Conservation (phyloP, 2,888 invertebrate species). For the Pegoplata infirma region DNA sequence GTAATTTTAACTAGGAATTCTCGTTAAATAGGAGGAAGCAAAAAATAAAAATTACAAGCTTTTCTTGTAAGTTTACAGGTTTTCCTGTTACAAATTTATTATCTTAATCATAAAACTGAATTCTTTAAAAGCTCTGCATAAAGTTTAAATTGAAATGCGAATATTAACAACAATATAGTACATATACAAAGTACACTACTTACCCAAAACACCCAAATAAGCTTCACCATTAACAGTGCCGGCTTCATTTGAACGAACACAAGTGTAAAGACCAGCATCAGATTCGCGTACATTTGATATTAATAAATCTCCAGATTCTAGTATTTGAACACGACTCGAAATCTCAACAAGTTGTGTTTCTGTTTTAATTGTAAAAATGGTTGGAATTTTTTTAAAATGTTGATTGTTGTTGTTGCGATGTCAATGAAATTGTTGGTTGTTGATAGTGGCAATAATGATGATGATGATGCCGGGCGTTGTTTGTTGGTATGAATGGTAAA, state of each 20-base stretch:
- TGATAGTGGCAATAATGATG: too few relatives aligned
- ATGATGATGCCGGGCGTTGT: background rate
- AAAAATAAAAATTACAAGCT: too few relatives aligned
- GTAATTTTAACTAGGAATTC: too few relatives aligned
- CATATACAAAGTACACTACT: conserved; percentile 88
- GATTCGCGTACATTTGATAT: conserved; percentile 90
- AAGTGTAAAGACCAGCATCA: conserved; percentile 94
- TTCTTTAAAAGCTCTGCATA: background rate
- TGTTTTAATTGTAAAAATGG: conserved; percentile 70
- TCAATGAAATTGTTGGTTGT: conserved; percentile 1
- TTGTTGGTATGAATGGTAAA: background rate
- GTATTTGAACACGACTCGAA: conserved; percentile 88
- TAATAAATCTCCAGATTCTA: conserved; percentile 92
- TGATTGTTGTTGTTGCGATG: background rate
- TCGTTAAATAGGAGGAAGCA: too few relatives aligned
- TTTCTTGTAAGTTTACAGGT: too few relatives aligned
- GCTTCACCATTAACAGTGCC: conserved; percentile 91
- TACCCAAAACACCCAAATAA: conserved; percentile 89
- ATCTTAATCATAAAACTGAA: too few relatives aligned
- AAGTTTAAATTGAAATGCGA: background rate
- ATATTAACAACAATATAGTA: conserved; percentile 30
- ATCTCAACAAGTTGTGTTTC: conserved; percentile 82
- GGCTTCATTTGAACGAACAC: conserved; percentile 92
- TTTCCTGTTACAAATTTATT: too few relatives aligned
- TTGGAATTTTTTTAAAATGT: conserved; percentile 8